Evolutionary conservation across 2,797 vertebrate genomes (phyloP).

Genomic region (Acanthurus tractus): DNA sequence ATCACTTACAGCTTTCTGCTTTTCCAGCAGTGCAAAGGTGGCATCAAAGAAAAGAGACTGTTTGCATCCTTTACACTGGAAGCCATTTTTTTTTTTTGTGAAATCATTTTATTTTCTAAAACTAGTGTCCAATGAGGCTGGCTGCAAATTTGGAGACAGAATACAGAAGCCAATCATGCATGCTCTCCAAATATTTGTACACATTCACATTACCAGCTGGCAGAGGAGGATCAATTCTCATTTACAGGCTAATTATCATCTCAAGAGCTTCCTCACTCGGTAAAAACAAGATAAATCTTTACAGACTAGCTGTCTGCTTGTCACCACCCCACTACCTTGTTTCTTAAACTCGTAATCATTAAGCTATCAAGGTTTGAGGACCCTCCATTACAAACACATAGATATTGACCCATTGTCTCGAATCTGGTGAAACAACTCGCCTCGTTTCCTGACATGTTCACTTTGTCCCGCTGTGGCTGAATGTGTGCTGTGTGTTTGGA

Average conservation of each 20-base stretch:
- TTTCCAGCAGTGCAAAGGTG: constrained; percentile 21
- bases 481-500: constrained; percentile 17
- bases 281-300: constrained; percentile 60
- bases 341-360: constrained; percentile 59
- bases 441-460: constrained; percentile 50
- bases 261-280: constrained; percentile 47
- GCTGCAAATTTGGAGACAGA: constrained; percentile 17
- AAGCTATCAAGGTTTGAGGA: constrained; percentile 51
- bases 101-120: constrained; percentile 33
- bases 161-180: constrained; percentile 29
- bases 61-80: constrained; percentile 26
- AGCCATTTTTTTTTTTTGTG: background rate
- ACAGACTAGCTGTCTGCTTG: constrained; percentile 37
- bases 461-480: constrained; percentile 7
- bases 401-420: constrained; percentile 44
- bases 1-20: constrained; percentile 12
- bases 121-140: constrained; percentile 21
- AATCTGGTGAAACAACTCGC: constrained; percentile 29
- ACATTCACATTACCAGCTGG: constrained; percentile 48
- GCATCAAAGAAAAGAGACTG: background rate
- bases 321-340: constrained; percentile 45
- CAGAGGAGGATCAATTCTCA: constrained; percentile 72
- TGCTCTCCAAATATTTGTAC: constrained; percentile 60
- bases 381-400: constrained; percentile 48
- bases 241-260: constrained; percentile 72